Evolutionary conservation across 2,113 vertebrate species (phyloP).

Genomic region (Archocentrus centrarchus): DNA sequence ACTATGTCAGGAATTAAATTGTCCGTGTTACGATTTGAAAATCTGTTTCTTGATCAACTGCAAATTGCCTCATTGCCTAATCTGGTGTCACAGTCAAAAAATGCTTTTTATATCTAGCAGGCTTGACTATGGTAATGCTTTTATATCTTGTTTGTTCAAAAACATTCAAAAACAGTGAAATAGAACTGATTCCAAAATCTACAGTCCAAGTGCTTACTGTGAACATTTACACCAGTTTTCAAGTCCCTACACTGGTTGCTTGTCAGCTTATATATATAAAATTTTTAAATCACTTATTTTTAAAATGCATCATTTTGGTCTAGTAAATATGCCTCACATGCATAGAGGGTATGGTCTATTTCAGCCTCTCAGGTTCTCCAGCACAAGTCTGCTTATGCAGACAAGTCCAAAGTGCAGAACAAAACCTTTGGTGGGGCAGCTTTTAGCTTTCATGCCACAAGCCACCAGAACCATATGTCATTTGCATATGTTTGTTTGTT

Average conservation of each 20-base stretch:
- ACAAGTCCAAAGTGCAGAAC: background rate
- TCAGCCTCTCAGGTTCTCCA: no score
- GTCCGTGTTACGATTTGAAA: slow-evolving; percentile 16
- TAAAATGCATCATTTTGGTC: background rate
- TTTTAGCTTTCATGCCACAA: background rate
- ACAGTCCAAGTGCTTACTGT: background rate
- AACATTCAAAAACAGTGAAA: background rate
- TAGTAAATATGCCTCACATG: background rate
- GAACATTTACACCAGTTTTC: background rate
- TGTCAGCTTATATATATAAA: background rate
- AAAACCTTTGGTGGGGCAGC: background rate
- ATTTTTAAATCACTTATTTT: background rate
- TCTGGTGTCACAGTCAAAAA: slow-evolving; percentile 41
- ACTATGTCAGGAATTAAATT: slow-evolving; percentile 33
- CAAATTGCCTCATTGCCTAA: slow-evolving; percentile 53
- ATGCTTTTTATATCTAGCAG: background rate
- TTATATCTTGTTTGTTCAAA: background rate
- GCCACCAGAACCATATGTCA: background rate
- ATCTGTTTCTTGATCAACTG: slow-evolving; percentile 37
- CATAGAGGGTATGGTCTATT: background rate
- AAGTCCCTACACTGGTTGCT: background rate
- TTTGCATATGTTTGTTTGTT: background rate
- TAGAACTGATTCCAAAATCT: background rate
- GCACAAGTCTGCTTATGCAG: background rate
- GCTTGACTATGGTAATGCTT: no score